Base-by-base conservation (phyloP, 2,797 vertebrate genomes). In the Myripristis murdjan region DNA sequence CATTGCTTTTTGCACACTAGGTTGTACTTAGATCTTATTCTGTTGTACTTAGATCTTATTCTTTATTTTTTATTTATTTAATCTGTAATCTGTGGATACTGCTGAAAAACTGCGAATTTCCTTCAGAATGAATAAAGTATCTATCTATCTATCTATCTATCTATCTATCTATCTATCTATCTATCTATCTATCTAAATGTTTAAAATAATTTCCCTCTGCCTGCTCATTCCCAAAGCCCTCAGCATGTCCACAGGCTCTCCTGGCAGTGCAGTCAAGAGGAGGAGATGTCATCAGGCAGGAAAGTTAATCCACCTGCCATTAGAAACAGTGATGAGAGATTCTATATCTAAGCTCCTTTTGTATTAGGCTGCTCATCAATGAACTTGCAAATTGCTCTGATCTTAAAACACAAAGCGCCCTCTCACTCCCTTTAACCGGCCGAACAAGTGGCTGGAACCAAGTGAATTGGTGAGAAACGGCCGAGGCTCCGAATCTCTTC, bases 371-470 rank as follows among this genome's bases (percentile, higher is more conserved):
- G 92, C 94, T 94, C 86, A 67, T 94, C 88, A 91, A 95, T 93
- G 87, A 94, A 94, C 92, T 94, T 95, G 96, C 95, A 96, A 97
- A 97, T 97, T 96, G 95, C 95, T 97, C 94, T 95, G 96, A 96
- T 98, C 95, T 95, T 78, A 55, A 72, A 78, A 89, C 93, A 97
- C 96, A 97, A 97, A 96, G 96, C 89, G 66, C 8, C 91, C 87
- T 87, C 96, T 96, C 93, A 93, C 93, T 95, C 91, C 73, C 23
- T 11, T 2, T 85, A 88, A 93, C 90, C 85, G 88, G 70, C 92
- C 72, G 91, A 90, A 85, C 93, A 91, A 94, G 92, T 92, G 86
- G 87, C 91, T 85, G 91, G 92, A 92, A 91, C 87, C 77, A 82
- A 85, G 91, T 92, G 94, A 95, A 95, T 93, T 89, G 94, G 94